Evolutionary conservation across 2,797 vertebrate genomes (phyloP).

Genomic region (Zalophus californianus): DNA sequence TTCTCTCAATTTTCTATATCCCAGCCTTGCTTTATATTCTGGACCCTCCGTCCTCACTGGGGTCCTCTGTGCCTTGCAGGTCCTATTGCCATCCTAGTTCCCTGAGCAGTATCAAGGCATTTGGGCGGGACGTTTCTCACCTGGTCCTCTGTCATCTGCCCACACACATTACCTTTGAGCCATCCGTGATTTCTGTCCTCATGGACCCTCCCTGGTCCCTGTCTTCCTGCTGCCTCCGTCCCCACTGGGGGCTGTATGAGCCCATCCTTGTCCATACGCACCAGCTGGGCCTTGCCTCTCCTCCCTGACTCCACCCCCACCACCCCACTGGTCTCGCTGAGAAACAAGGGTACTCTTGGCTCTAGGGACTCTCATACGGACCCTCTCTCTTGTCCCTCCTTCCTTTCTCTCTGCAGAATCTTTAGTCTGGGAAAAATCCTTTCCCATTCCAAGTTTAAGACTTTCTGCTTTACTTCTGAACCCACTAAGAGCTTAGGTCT

Average conservation of each 20-base stretch:
- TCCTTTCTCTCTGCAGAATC: background rate
- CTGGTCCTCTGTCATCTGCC: background rate
- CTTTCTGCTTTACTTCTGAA: background rate
- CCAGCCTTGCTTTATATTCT: background rate
- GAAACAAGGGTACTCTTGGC: background rate
- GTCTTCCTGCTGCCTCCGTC: background rate
- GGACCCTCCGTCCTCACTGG: background rate
- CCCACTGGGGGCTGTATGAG: background rate
- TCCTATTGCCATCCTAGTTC: background rate
- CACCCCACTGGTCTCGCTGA: background rate
- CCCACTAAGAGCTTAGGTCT: background rate
- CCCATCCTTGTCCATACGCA: rapidly evolving
- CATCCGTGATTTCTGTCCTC: background rate
- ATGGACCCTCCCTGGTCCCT: background rate
- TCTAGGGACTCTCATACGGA: background rate
- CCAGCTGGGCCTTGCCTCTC: background rate
- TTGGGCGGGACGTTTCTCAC: background rate
- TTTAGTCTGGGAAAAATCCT: background rate
- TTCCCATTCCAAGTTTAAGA: background rate
- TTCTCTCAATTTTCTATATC: background rate
- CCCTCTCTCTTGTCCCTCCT: background rate
- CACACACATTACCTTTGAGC: background rate
- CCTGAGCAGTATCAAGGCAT: background rate
- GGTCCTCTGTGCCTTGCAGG: background rate
- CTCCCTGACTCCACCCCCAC: background rate